A percentile compares a stretch with the other conserved stretches of the same genome.
Evolutionary conservation across 2,888 invertebrate species (phyloP).

Genomic region (Drosophila paracracens): DNA sequence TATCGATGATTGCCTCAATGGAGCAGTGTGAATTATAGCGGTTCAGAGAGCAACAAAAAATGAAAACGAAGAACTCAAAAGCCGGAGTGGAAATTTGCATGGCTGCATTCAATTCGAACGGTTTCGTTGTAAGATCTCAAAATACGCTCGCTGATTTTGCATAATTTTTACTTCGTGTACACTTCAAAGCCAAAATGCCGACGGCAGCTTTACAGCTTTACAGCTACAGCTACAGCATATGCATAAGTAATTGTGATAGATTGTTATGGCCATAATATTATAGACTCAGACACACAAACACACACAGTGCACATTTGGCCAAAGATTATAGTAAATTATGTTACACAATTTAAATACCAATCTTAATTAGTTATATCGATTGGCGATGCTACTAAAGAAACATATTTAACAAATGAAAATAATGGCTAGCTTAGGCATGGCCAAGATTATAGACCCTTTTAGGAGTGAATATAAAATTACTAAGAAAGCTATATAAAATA

Average conservation of each 20-base stretch:
- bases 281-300: conserved; percentile 14
- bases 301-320: background rate
- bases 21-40: conserved; percentile 51
- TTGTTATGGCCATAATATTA: conserved; percentile 20
- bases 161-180: conserved; percentile 20
- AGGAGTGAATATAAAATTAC: background rate
- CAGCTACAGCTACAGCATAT: conserved; percentile 6
- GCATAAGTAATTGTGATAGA: conserved; percentile 41
- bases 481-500: background rate
- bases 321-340: background rate
- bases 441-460: background rate
- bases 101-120: conserved; percentile 32
- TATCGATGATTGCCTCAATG: conserved; percentile 38
- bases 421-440: background rate
- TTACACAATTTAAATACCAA: background rate
- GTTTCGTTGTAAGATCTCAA: conserved; percentile 30
- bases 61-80: conserved; percentile 21
- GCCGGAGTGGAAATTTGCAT: conserved; percentile 27
- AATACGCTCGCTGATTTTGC: conserved; percentile 46
- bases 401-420: background rate
- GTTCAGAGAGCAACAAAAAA: conserved; percentile 8
- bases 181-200: conserved; percentile 33
- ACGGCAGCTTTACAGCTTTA: background rate
- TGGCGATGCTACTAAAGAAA: background rate
- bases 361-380: background rate